Conservation (phyloP, 2,888 invertebrate species). For the Eupithecia subumbrata region DNA sequence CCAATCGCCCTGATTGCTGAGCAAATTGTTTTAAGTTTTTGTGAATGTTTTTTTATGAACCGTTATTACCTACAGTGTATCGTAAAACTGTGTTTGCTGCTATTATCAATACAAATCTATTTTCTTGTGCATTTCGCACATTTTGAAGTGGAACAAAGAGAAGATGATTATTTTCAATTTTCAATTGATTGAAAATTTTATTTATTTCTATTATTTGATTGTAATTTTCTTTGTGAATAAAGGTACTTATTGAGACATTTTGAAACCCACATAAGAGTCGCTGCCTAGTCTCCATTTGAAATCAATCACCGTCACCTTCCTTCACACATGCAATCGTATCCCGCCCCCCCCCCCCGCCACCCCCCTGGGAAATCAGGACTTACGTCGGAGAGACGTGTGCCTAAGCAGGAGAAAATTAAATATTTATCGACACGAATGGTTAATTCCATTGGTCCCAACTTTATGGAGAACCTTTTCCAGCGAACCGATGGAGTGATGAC, state of each 20-base stretch:
- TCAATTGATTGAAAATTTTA: no score
- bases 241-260: neutral
- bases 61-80: neutral
- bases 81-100: neutral
- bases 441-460: slow-evolving; percentile 40
- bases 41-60: neutral
- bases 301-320: slow-evolving; percentile 47
- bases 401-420: slow-evolving; percentile 47
- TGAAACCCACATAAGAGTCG: neutral
- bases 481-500: neutral
- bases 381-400: slow-evolving; percentile 41
- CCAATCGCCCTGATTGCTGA: neutral
- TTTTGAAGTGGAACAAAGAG: no score
- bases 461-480: slow-evolving; percentile 18
- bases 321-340: slow-evolving; percentile 35
- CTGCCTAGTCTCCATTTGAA: slow-evolving; percentile 28
- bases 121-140: no score
- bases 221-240: no score
- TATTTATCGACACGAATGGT: slow-evolving; percentile 42
- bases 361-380: slow-evolving; percentile 41
- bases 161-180: no score
- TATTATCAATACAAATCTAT: neutral
- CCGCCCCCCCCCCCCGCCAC: slow-evolving; percentile 20
- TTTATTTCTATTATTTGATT: no score
- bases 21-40: neutral